These are phyloP conservation scores for Dromaius novaehollandiae DNA, from an alignment of 2,113 vertebrate genomes.

Conservation along the genomic window DNA sequence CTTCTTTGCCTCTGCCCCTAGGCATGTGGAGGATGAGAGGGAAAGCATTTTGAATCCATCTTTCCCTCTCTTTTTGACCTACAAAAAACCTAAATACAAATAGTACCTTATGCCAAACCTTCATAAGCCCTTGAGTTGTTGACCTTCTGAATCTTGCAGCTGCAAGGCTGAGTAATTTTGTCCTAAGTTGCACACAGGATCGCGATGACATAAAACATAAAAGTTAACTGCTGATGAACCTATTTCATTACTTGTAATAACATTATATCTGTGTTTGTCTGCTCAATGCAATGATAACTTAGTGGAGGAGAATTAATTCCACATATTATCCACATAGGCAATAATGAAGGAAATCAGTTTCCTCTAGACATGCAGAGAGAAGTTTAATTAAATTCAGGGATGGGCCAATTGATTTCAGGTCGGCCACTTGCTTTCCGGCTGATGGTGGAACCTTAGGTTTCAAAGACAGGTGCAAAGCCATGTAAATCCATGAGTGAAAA, in stretches of 20 bases:
- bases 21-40: background rate
- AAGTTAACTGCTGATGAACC: constrained; percentile 66
- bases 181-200: constrained; percentile 41
- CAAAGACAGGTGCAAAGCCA: background rate
- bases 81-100: background rate
- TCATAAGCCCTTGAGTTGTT: background rate
- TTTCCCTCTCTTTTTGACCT: background rate
- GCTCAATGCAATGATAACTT: constrained; percentile 71
- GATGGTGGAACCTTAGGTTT: constrained; percentile 39
- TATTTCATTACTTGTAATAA: constrained; percentile 77
- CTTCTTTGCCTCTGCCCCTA: background rate
- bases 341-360: constrained; percentile 76
- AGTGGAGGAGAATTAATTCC: constrained; percentile 78
- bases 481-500: constrained; percentile 40
- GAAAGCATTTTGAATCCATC: background rate
- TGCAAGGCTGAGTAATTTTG: constrained; percentile 51
- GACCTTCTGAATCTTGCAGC: constrained; percentile 47
- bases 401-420: constrained; percentile 69
- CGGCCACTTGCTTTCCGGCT: constrained; percentile 60
- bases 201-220: constrained; percentile 63
- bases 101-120: background rate
- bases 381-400: constrained; percentile 78
- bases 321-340: constrained; percentile 74
- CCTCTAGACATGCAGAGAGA: constrained; percentile 50
- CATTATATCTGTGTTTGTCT: constrained; percentile 76